Evolutionary conservation across 2,113 vertebrate genomes (phyloP).

Genomic region (Hystrix brachyura): DNA sequence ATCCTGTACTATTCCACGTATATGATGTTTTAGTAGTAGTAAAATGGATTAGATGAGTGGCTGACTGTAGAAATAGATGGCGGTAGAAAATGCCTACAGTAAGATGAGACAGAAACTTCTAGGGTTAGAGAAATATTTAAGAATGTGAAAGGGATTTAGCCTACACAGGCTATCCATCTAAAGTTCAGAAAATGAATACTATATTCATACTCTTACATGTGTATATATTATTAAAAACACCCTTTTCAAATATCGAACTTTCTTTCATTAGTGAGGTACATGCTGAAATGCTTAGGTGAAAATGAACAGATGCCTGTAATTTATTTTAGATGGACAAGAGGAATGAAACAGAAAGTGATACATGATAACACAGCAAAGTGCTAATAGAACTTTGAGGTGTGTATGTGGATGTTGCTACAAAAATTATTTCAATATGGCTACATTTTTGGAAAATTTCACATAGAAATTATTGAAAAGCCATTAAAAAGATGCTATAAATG

Average conservation of each 20-base stretch:
- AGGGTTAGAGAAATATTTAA: background rate
- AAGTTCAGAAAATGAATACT: constrained; percentile 7
- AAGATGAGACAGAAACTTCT: background rate
- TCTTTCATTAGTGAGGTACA: background rate
- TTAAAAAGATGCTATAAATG: background rate
- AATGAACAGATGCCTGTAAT: background rate
- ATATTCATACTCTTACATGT: background rate
- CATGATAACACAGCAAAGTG: background rate
- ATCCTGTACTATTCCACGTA: background rate
- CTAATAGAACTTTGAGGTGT: background rate
- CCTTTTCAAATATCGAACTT: background rate
- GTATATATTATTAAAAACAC: background rate
- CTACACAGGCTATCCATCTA: background rate
- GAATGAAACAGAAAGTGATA: background rate
- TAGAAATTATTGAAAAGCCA: background rate
- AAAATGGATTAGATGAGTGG: background rate
- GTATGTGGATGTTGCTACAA: background rate
- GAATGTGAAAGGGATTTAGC: background rate
- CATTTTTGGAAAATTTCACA: background rate
- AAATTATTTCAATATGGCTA: background rate
- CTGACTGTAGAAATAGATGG: background rate
- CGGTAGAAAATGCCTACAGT: background rate
- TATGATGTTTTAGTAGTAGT: background rate
- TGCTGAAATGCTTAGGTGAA: background rate
- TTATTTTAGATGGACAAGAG: background rate